Evolutionary conservation across 2,888 invertebrate genomes (phyloP).

Genomic region (Mayetiola destructor): DNA sequence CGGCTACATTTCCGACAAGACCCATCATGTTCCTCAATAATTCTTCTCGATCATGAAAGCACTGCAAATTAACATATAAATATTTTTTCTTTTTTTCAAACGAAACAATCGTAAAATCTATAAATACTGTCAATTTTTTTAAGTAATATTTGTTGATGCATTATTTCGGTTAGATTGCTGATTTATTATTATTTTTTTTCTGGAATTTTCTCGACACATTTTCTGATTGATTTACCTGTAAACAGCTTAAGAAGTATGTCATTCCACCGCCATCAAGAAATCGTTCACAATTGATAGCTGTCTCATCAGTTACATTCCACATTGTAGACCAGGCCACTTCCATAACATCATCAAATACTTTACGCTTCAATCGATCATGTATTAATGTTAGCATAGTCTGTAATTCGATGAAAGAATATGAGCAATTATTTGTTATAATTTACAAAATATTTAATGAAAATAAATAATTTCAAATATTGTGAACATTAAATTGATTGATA

Average conservation of each 20-base stretch:
- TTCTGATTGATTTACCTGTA: constrained; percentile 45
- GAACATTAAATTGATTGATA: constrained; percentile 19
- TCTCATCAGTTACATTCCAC: constrained; percentile 98
- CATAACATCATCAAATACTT: constrained; percentile 83
- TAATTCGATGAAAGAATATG: constrained; percentile 19
- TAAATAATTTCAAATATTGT: constrained; percentile 15
- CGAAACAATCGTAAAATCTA: background rate
- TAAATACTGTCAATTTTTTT: background rate
- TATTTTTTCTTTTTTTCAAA: background rate
- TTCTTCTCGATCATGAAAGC: constrained; percentile 78
- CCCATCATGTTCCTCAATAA: constrained; percentile 97
- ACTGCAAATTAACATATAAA: constrained; percentile 38
- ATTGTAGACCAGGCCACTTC: constrained; percentile 99
- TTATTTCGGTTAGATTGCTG: too few species aligned
- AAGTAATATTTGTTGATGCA: background rate
- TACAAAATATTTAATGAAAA: constrained; percentile 28
- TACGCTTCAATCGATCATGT: constrained; percentile 57
- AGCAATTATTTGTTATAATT: constrained; percentile 79
- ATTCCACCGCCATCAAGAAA: constrained; percentile 82
- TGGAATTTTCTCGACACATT: constrained; percentile 16
- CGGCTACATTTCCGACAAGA: constrained; percentile 87
- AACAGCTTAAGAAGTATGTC: constrained; percentile 76
- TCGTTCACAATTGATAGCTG: constrained; percentile 80
- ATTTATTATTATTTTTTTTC: background rate
- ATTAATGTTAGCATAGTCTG: constrained; percentile 82